Evolutionary conservation across 2,113 vertebrate genomes (phyloP).

Genomic region (Patagioenas fasciata): DNA sequence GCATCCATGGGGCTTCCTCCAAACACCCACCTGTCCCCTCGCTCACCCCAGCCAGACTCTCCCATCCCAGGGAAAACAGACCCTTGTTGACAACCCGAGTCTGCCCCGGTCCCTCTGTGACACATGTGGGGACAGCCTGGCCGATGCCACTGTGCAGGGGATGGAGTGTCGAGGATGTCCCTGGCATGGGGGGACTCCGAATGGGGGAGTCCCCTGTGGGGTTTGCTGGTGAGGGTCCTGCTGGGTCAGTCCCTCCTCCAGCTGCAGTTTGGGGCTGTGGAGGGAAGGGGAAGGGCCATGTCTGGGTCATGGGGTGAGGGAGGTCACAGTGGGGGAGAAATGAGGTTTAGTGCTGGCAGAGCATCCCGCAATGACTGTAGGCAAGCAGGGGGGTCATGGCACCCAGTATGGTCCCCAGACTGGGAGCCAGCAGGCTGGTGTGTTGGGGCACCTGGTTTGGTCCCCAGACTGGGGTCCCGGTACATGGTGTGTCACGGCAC

Average conservation of each 20-base stretch:
- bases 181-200: no score
- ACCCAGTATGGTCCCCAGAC: not conserved
- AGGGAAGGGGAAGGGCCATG: not conserved
- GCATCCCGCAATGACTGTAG: rapidly evolving
- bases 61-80: not conserved
- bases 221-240: not conserved
- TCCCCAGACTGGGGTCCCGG: not conserved
- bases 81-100: not conserved
- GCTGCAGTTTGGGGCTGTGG: not conserved
- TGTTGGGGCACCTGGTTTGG: not conserved
- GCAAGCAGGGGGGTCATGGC: not conserved
- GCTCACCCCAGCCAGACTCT: not conserved
- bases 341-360: not conserved
- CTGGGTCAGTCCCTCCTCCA: not conserved
- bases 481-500: no score
- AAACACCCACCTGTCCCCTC: slow-evolving; percentile 44
- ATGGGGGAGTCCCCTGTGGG: not conserved
- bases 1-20: slow-evolving; percentile 40
- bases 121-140: rapidly evolving
- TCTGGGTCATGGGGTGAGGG: not conserved
- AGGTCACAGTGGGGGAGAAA: not conserved
- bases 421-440: not conserved
- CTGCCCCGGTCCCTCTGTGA: rapidly evolving
- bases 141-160: rapidly evolving
- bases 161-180: rapidly evolving